phyloP scores from a whole-genome alignment of 2,888 invertebrate species.

The Pachliopta kotzebuea region DNA sequence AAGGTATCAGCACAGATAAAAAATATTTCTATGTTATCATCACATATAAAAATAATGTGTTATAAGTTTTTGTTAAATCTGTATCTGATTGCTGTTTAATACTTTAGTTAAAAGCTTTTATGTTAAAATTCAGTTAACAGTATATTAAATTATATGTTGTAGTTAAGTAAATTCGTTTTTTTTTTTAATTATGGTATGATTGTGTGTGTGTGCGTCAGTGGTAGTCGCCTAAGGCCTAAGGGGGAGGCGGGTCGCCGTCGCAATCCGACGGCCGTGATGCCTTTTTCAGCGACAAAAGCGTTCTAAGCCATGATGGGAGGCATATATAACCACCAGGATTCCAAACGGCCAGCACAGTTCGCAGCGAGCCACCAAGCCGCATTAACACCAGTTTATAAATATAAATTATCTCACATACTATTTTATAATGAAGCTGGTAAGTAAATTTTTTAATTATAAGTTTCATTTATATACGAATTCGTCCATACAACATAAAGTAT shows the following conservation, averaged over 20 bases:
- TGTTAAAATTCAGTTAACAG: no score
- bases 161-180: not conserved
- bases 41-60: no score
- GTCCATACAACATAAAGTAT: no score
- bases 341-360: constrained; percentile 62
- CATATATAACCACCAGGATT: constrained; percentile 59
- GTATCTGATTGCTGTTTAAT: no score
- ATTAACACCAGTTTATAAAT: constrained; percentile 42
- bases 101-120: no score
- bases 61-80: no score
- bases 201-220: constrained; percentile 1
- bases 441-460: constrained; percentile 36
- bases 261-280: constrained; percentile 63
- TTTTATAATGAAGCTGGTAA: constrained; percentile 73
- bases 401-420: constrained; percentile 1
- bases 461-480: not conserved
- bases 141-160: no score
- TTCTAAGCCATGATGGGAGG: constrained; percentile 50
- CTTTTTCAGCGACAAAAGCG: constrained; percentile 55
- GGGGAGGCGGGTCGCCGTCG: constrained; percentile 13
- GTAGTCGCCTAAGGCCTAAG: no score
- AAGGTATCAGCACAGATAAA: no score
- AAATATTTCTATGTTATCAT: no score
- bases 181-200: constrained; percentile 3
- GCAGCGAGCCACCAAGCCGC: constrained; percentile 48